Conservation (phyloP, 2,797 vertebrate species). For the Percopsis omiscomaycus region DNA sequence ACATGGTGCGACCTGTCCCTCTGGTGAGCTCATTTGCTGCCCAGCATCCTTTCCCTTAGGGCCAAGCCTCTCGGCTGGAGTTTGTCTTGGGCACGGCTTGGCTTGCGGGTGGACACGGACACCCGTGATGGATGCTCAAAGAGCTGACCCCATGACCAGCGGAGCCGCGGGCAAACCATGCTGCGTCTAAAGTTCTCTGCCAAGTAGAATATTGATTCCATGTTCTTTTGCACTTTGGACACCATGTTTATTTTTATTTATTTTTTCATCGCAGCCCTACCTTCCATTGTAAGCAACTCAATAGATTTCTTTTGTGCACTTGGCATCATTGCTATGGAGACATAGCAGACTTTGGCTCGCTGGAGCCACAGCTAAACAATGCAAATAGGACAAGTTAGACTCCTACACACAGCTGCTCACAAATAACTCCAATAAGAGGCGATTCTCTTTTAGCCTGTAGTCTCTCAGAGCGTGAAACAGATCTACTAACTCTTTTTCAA, state of each 20-base stretch:
- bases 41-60: constrained; percentile 32
- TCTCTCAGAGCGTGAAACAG: constrained; percentile 38
- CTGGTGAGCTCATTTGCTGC: constrained; percentile 64
- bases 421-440: constrained; percentile 51
- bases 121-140: constrained; percentile 74
- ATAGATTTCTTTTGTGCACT: constrained; percentile 57
- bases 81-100: constrained; percentile 52
- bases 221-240: constrained; percentile 66
- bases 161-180: constrained; percentile 70
- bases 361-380: constrained; percentile 54
- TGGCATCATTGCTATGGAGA: constrained; percentile 76
- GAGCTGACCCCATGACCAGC: constrained; percentile 68
- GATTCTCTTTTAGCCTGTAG: constrained; percentile 40
- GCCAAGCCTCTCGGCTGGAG: constrained; percentile 51
- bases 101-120: constrained; percentile 56
- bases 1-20: constrained; percentile 49
- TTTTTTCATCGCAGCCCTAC: constrained; percentile 11
- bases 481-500: constrained; percentile 57
- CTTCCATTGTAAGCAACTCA: constrained; percentile 66
- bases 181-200: constrained; percentile 72
- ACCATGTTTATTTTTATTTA: constrained; percentile 15
- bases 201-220: constrained; percentile 79
- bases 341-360: constrained; percentile 46
- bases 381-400: constrained; percentile 49
- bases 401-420: constrained; percentile 64